phyloP scores from a whole-genome alignment of 2,113 vertebrate species.

The Callaeas wilsoni region DNA sequence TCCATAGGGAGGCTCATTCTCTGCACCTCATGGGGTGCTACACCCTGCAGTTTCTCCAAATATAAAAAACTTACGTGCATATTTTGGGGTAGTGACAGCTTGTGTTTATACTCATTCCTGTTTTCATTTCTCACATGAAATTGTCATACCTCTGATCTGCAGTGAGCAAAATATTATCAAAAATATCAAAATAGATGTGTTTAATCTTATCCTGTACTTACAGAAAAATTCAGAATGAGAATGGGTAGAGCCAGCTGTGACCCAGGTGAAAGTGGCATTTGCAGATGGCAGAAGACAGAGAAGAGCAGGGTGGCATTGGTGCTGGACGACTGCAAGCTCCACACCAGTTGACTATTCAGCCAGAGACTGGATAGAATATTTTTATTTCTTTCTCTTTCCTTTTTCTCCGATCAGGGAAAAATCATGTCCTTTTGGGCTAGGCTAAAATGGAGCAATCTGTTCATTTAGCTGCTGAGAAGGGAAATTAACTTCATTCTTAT shows the following conservation, averaged over 20 bases:
- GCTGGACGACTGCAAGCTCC: background rate
- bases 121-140: background rate
- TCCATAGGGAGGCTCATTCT: background rate
- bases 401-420: background rate
- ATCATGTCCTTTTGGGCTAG: background rate
- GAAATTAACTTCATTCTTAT: constrained; percentile 65
- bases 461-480: constrained; percentile 55
- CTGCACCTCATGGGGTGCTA: background rate
- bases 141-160: background rate
- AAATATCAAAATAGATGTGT: background rate
- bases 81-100: background rate
- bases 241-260: background rate
- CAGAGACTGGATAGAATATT: background rate
- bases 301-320: background rate
- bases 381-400: background rate
- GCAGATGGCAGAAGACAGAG: background rate
- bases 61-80: background rate
- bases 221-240: background rate
- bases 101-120: background rate
- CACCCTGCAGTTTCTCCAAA: background rate
- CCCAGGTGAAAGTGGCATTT: background rate
- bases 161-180: background rate
- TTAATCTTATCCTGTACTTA: background rate
- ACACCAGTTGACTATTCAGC: background rate
- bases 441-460: constrained; percentile 31